Base-by-base conservation (phyloP, 2,888 invertebrate genomes). In the Zaprionus lineosus region DNA sequence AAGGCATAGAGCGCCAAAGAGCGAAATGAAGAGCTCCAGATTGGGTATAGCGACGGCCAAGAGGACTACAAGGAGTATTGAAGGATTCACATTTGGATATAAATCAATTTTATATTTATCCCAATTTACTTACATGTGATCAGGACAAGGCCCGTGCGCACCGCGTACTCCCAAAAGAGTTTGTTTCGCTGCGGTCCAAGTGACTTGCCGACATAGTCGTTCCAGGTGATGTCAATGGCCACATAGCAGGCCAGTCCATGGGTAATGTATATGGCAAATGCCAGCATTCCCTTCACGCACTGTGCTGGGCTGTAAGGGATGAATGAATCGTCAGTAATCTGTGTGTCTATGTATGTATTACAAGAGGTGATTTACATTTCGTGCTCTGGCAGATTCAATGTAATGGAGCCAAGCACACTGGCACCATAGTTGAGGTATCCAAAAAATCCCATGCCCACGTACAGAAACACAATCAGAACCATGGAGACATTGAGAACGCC, bases 221-320 rank as follows among this genome's bases (percentile, higher is more conserved):
- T 96, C 97, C 97, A 98, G 36, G 96, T 92, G 70, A 99, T 97
- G 84, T 96, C 96, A 76, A 98, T 94, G 4, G 98, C 98, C 1
- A 99, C 98, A 90, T 98, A 99, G 89, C 97, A 96, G 84, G 98
- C 98, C 24, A 99, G 91, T 0, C 95, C 95, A 88, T 98, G 98
- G 0, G 98, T 96, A 48, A 98, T 93, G 90, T 95, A 97, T 73
- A 99, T 97, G 0, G 96, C 94, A 65, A 95, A 90, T 0, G 96
- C 95, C 39, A 96, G 89, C 81, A 95, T 92, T 9, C 93, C 91
- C 86, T 95, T 94, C 0, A 95, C 95, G 9, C 93, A 91, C 87
- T 94, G 94, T 0, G 94, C 94, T 43, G 94, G 90, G 5, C 95
- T 95, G 88, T 7, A 88, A 88, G 6, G 12, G 11, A n/a, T 9